Conservation (phyloP, 1,140 invertebrate genomes). For the Magallana angulata region DNA sequence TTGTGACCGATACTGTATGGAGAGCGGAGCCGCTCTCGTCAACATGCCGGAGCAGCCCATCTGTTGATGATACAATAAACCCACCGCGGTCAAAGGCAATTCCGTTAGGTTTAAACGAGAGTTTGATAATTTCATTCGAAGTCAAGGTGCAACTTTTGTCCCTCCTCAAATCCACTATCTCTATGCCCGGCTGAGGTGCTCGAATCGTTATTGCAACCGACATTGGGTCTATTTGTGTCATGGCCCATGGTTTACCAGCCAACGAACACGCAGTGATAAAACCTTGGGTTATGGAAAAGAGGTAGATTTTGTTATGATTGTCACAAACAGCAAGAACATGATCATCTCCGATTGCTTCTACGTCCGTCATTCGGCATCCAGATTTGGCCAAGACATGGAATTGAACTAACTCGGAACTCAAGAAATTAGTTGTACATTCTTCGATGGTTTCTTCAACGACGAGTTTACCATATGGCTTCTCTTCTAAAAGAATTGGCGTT, state of each 20-base stretch:
- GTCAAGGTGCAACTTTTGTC: background rate
- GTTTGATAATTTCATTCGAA: background rate
- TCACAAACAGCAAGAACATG: constrained; percentile 5
- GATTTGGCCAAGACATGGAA: background rate
- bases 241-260: background rate
- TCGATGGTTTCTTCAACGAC: background rate
- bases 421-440: background rate
- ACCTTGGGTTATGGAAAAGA: background rate
- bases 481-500: background rate
- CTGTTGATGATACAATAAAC: background rate
- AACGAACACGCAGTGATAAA: background rate
- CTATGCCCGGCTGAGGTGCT: background rate
- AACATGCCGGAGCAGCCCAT: background rate
- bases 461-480: background rate
- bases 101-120: constrained; percentile 8
- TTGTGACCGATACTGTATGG: background rate
- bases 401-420: background rate
- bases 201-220: background rate
- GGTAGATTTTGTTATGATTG: background rate
- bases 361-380: background rate
- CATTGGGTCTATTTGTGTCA: background rate
- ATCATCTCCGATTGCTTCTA: background rate
- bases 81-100: background rate
- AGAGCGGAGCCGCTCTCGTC: background rate
- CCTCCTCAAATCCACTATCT: background rate